Conservation (phyloP, 2,888 invertebrate genomes). For the Strigamia crassipes region DNA sequence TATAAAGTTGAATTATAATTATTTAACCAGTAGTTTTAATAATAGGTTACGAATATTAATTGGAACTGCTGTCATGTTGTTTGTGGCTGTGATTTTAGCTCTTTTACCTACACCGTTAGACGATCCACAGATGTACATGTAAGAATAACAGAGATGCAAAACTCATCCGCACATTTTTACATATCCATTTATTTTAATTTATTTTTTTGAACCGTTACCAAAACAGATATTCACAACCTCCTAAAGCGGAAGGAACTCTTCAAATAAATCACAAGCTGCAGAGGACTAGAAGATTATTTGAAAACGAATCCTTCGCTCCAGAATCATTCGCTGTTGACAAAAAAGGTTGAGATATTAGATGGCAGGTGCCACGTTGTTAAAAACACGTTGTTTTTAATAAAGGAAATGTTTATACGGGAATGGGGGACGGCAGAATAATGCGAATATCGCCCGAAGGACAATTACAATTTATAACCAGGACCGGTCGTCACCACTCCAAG, state of each 20-base stretch:
- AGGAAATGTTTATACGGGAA: constrained; percentile 46
- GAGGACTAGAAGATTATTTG: constrained; percentile 43
- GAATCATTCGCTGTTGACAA: constrained; percentile 43
- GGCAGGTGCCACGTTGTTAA: background rate
- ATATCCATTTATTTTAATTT: background rate
- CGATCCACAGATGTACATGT: constrained; percentile 37
- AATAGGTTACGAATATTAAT: constrained; percentile 11
- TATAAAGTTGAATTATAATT: no score
- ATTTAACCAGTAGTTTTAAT: background rate
- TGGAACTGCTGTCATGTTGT: background rate
- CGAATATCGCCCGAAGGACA: constrained; percentile 43
- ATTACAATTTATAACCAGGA: constrained; percentile 34
- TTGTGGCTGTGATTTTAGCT: constrained; percentile 31
- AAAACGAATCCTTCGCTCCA: constrained; percentile 44
- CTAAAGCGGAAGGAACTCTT: constrained; percentile 44
- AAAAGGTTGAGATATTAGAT: constrained; percentile 8
- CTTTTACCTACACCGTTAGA: constrained; percentile 43
- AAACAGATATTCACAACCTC: constrained; percentile 43
- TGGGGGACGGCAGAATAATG: constrained; percentile 46
- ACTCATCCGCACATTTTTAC: background rate
- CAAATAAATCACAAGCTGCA: constrained; percentile 28
- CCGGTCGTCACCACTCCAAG: constrained; percentile 43
- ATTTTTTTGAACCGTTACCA: background rate
- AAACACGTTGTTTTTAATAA: background rate
- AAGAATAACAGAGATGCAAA: background rate